Conservation (phyloP, 2,797 vertebrate genomes). For the Mergus octosetaceus region DNA sequence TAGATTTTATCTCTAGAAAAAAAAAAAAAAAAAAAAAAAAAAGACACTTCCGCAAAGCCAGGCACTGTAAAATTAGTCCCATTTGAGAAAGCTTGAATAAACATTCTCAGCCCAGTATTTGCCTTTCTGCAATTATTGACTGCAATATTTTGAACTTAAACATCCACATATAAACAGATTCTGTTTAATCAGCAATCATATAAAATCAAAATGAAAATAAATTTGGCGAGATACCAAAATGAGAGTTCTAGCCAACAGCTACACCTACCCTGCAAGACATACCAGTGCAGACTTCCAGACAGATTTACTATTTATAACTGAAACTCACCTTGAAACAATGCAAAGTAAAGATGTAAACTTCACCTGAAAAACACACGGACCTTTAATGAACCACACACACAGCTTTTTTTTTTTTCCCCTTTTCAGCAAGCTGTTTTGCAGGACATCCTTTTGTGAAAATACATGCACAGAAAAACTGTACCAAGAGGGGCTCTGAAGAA, state of each 20-base stretch:
- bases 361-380: not conserved
- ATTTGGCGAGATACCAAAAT: not conserved
- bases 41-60: not conserved
- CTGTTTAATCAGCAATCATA: not conserved
- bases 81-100: not conserved
- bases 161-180: not conserved
- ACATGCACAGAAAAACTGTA: rapidly evolving
- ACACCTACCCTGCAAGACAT: not conserved
- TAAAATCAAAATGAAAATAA: constrained; percentile 1
- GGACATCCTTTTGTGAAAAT: not conserved
- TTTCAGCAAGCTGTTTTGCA: not conserved
- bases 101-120: not conserved
- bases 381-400: not conserved
- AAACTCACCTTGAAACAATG: not conserved
- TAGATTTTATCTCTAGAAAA: not conserved
- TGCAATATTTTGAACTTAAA: not conserved
- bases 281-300: not conserved
- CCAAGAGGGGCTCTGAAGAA: not conserved
- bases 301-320: constrained; percentile 4
- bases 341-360: not conserved
- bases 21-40: not conserved
- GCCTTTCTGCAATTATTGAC: not conserved
- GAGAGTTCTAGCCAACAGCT: not conserved
- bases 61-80: not conserved
- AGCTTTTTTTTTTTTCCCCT: not conserved